Evolutionary conservation across 2,888 invertebrate genomes (phyloP).

Genomic region (Pseudolycoriella hygida): DNA sequence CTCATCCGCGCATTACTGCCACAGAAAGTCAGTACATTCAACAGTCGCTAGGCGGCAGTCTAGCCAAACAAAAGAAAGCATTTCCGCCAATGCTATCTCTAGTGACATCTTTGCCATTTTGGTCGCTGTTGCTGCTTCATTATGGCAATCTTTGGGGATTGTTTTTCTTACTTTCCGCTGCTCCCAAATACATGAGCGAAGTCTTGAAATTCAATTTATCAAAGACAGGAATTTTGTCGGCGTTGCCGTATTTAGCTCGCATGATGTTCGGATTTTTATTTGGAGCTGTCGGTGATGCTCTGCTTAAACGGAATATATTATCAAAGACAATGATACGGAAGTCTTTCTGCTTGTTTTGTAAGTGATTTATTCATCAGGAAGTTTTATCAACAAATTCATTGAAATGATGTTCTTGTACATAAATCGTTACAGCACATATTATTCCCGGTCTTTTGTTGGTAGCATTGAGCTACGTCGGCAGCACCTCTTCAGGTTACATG

Average conservation of each 20-base stretch:
- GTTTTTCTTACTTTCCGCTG: conserved; percentile 56
- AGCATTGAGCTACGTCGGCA: conserved; percentile 40
- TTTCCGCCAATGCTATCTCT: conserved; percentile 47
- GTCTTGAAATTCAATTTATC: conserved; percentile 49
- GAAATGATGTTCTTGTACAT: too few species aligned
- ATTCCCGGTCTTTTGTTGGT: conserved; percentile 37
- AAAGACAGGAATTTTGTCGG: conserved; percentile 50
- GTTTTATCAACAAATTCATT: too few species aligned
- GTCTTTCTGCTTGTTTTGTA: conserved; percentile 45
- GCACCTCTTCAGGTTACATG: conserved; percentile 36
- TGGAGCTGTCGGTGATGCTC: conserved; percentile 47
- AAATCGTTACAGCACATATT: conserved; percentile 35
- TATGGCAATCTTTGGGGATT: conserved; percentile 63
- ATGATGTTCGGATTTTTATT: conserved; percentile 50
- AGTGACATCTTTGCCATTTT: conserved; percentile 47
- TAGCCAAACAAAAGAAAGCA: conserved; percentile 35
- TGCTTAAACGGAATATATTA: conserved; percentile 31
- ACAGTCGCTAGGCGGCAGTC: conserved; percentile 37
- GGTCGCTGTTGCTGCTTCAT: conserved; percentile 45
- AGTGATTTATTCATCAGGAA: too few species aligned
- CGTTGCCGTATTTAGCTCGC: conserved; percentile 52
- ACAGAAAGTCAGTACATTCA: conserved; percentile 44
- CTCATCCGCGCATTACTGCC: conserved; percentile 41
- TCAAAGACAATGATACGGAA: conserved; percentile 41
- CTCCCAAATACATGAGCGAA: conserved; percentile 56